A percentile compares a stretch with the other conserved stretches of the same genome.
Conservation (phyloP, 2,888 invertebrate species). For the Sussaba pulchella region DNA sequence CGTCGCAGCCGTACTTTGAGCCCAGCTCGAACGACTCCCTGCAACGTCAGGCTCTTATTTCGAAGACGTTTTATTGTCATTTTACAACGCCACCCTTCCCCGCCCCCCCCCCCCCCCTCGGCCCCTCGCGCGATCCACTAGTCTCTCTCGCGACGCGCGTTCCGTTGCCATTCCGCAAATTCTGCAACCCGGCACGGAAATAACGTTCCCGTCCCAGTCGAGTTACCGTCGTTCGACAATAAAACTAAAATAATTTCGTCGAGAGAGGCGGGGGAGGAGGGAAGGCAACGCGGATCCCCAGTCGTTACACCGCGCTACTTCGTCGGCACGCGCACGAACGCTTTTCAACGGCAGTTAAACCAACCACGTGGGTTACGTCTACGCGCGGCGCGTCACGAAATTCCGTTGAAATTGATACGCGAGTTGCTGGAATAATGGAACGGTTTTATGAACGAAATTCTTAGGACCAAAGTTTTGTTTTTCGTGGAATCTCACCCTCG, state of each 20-base stretch:
- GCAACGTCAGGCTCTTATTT: constrained; percentile 70
- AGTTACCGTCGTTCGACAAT: constrained; percentile 36
- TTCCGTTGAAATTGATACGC: constrained; percentile 18
- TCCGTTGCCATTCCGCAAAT: constrained; percentile 43
- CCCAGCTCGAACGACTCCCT: constrained; percentile 41
- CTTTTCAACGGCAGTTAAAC: constrained; percentile 47
- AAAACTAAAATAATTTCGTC: constrained; percentile 61
- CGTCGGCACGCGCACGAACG: constrained; percentile 34
- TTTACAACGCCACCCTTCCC: constrained; percentile 67
- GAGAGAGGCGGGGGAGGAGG: too few species aligned
- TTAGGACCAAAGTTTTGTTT: background rate
- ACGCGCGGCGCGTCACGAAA: constrained; percentile 5
- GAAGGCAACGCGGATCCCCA: constrained; percentile 11
- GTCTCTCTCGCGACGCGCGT: constrained; percentile 46
- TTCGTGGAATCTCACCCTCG: background rate
- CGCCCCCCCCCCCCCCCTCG: too few species aligned
- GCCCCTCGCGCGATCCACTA: too few species aligned
- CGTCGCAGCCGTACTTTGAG: constrained; percentile 4
- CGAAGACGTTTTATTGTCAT: constrained; percentile 73
- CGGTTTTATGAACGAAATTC: background rate
- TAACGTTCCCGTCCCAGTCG: constrained; percentile 36
- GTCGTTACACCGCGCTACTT: constrained; percentile 11
- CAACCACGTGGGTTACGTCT: background rate
- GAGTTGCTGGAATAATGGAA: background rate
- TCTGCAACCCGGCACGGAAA: constrained; percentile 36